phyloP scores from a whole-genome alignment of 2,888 invertebrate genomes.

The Agrypnus murinus region DNA sequence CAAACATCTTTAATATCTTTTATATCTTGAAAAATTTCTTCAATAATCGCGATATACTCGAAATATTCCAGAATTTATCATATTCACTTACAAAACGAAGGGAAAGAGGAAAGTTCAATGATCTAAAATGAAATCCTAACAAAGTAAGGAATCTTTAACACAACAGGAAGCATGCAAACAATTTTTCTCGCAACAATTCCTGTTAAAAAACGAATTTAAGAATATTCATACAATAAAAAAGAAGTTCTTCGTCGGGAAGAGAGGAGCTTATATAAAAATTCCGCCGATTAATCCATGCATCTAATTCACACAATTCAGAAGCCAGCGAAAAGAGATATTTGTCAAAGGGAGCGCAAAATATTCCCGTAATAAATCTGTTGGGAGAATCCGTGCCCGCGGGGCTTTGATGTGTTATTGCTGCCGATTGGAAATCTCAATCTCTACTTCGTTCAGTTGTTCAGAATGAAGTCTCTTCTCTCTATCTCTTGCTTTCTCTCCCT shows the following conservation, averaged over 20 bases:
- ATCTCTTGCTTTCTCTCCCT: not conserved
- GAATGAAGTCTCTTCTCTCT: slow-evolving; percentile 36
- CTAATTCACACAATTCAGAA: slow-evolving; percentile 47
- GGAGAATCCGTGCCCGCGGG: slow-evolving; percentile 40
- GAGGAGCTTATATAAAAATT: slow-evolving; percentile 50
- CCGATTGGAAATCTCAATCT: slow-evolving; percentile 52
- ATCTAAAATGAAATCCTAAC: slow-evolving; percentile 25
- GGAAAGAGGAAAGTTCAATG: slow-evolving; percentile 20
- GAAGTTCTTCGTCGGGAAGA: too few species aligned
- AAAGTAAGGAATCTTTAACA: slow-evolving; percentile 1
- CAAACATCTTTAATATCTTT: too few species aligned
- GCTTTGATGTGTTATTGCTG: slow-evolving; percentile 53
- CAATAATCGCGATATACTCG: too few species aligned
- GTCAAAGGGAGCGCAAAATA: slow-evolving; percentile 52
- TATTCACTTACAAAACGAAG: too few species aligned
- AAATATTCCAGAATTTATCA: too few species aligned
- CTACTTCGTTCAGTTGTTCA: slow-evolving; percentile 41
- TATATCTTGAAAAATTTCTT: too few species aligned
- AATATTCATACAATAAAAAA: too few species aligned
- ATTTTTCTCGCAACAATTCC: slow-evolving; percentile 24
- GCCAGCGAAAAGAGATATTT: slow-evolving; percentile 31
- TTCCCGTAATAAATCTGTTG: slow-evolving; percentile 49
- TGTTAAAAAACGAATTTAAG: slow-evolving; percentile 37
- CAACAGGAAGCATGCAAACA: slow-evolving; percentile 29
- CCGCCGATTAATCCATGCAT: slow-evolving; percentile 49